These are phyloP conservation scores for Agrochola litura DNA, from an alignment of 2,888 invertebrate genomes.

Conservation along the genomic window DNA sequence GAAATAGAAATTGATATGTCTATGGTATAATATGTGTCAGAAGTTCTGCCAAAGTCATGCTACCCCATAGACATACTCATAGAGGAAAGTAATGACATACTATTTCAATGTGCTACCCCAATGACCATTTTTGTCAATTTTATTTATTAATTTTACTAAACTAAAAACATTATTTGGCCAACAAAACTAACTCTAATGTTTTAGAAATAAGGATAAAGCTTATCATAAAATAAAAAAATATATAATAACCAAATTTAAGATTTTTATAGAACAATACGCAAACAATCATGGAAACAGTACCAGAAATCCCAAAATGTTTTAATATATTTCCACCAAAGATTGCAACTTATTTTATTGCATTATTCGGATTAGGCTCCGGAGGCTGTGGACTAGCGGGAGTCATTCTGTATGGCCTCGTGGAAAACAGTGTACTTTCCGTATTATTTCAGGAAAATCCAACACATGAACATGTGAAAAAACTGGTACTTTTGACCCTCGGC, in stretches of 20 bases:
- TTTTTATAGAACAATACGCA: background rate
- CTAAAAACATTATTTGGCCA: background rate
- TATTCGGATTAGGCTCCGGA: constrained; percentile 71
- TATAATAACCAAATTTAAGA: background rate
- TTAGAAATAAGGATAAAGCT: constrained; percentile 1
- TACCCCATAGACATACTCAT: too few species aligned
- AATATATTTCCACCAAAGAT: constrained; percentile 70
- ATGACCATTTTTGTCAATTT: constrained; percentile 17
- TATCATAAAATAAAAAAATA: background rate
- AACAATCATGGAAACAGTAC: constrained; percentile 68
- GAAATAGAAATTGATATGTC: too few species aligned
- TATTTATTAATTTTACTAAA: too few species aligned
- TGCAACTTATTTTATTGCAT: constrained; percentile 72
- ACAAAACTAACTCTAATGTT: constrained; percentile 12
- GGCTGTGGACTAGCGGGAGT: constrained; percentile 68
- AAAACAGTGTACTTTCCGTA: constrained; percentile 63
- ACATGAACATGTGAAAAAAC: constrained; percentile 69
- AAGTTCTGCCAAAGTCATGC: background rate
- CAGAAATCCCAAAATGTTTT: constrained; percentile 70
- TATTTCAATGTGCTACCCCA: too few species aligned
- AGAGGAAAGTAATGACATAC: too few species aligned
- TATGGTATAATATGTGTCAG: too few species aligned
- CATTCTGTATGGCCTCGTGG: constrained; percentile 72
- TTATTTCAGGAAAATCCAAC: constrained; percentile 33
- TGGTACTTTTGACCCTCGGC: constrained; percentile 66